Percentiles rank a stretch among this genome's conserved stretches.
These are phyloP conservation scores for Tenthredo notha DNA, from an alignment of 2,888 invertebrate genomes.

Conservation along the genomic window DNA sequence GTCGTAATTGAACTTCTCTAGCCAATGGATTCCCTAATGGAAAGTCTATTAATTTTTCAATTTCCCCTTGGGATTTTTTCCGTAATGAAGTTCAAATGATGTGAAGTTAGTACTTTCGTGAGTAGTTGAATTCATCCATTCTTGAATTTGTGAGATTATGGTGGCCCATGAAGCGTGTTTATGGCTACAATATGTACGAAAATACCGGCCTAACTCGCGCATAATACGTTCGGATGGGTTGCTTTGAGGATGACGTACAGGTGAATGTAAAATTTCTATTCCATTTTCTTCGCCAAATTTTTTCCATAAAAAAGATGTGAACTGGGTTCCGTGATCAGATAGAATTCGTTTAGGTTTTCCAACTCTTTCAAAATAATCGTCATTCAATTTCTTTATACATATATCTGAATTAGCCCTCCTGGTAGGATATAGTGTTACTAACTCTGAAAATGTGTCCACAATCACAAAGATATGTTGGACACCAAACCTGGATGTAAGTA, in stretches of 20 bases:
- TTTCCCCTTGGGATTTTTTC: not conserved
- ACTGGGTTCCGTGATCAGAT: constrained; percentile 61
- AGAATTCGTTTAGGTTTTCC: too few species aligned
- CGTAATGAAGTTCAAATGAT: constrained; percentile 13
- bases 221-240: constrained; percentile 55
- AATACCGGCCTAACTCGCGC: constrained; percentile 53
- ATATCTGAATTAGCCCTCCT: too few species aligned
- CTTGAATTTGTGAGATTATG: too few species aligned
- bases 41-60: not conserved
- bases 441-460: too few species aligned
- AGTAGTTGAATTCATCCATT: not conserved
- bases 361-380: too few species aligned
- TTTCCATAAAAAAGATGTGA: constrained; percentile 58
- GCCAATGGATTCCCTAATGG: not conserved
- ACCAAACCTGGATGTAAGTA: too few species aligned
- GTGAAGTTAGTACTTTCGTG: not conserved
- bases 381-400: too few species aligned
- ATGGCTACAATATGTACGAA: too few species aligned
- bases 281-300: not conserved
- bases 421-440: too few species aligned
- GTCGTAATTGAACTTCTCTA: not conserved
- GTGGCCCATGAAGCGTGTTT: too few species aligned
- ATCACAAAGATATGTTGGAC: too few species aligned
- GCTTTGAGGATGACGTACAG: constrained; percentile 57
- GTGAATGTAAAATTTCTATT: not conserved